Base-by-base conservation (phyloP, 2,888 invertebrate genomes). In the Stenoptilia bipunctidactyla region DNA sequence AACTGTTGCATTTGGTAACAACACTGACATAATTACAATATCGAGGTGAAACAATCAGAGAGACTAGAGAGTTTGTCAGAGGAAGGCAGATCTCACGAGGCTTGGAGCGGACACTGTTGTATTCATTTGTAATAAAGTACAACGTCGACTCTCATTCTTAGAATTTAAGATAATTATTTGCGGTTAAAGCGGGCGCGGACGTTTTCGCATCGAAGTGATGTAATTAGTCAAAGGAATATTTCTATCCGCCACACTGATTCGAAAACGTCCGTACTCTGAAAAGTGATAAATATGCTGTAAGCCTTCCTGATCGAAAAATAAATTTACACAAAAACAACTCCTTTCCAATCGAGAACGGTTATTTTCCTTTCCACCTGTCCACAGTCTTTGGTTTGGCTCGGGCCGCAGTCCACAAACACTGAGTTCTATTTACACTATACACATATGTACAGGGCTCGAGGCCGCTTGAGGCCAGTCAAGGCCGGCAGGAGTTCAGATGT, bases 341-440 rank as follows among this genome's bases (percentile, higher is more conserved):
- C 30, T 30, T 30, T 30, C 30, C 30, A 30, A 30, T 30, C 12
- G 30, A 45, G 47, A 46, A 48, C 42, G 46, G 53, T 51, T 52
- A 48, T 59, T 53, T 54, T 53, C 53, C 55, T 20, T 20, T 51
- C 50, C 48, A 46, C 54, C 57, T 58, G 56, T 55, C 55, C 57
- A 58, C 56, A 60, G 34, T 63, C 66, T 79, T 80, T 80, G 79
- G 80, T 77, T 73, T 74, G 63, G 58, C 68, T 62, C 66, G 56
- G 57, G 43, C 60, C 56, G 51, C 59, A 51, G 53, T 46, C 54
- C 48, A 52, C 46, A 49, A 56, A 55, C 51, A 14, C 34, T 34
- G 8, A 34, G 34, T 14, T 54, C 45, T 66, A 64, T 68, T 54
- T 70, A 74, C 73, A 75, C 65, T 66, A 66, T 64, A 65, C 65